Conservation (phyloP, 2,113 vertebrate genomes). For the Penelope pileata region DNA sequence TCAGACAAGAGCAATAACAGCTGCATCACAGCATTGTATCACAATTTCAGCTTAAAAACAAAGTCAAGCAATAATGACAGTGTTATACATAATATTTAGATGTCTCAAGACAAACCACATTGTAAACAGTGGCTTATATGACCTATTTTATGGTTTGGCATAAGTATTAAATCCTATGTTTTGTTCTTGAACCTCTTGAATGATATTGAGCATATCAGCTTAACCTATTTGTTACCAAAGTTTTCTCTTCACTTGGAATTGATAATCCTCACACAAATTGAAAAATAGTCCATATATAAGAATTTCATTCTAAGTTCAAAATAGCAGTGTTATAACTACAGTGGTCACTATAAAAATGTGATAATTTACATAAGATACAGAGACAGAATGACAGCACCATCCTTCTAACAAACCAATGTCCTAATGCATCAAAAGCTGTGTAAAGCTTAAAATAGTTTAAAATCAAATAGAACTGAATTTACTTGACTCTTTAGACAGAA, state of each 20-base stretch:
- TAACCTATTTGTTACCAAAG: neutral
- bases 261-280: neutral
- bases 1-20: neutral
- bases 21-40: neutral
- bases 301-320: neutral
- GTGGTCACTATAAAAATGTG: neutral
- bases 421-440: neutral
- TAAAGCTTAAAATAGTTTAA: neutral
- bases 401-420: neutral
- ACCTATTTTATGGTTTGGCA: neutral
- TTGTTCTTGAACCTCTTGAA: neutral
- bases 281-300: neutral
- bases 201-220: neutral
- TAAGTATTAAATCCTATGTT: neutral
- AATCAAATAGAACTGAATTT: conserved; percentile 6
- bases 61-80: neutral
- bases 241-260: neutral
- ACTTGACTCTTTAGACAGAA: neutral
- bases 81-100: neutral
- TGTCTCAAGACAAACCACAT: neutral
- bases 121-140: neutral
- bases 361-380: neutral
- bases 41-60: neutral
- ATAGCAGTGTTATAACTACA: neutral
- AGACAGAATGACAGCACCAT: neutral